Percentiles rank a stretch among this genome's conserved stretches.
phyloP scores from a whole-genome alignment of 92 coral and sea anemone genomes.

The Palythoa grandis region DNA sequence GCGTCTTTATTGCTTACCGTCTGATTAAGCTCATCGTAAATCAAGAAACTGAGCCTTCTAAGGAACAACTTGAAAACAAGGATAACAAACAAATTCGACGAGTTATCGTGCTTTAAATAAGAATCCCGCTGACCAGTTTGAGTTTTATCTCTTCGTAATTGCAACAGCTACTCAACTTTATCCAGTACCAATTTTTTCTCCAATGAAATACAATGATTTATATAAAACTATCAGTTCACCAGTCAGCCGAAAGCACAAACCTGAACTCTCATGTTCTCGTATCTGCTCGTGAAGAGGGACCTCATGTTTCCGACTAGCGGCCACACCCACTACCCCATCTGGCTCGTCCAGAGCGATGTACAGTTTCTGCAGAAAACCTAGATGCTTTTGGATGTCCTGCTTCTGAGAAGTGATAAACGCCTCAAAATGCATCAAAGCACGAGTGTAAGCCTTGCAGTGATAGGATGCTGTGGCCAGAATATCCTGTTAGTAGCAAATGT shows the following conservation, averaged over 20 bases:
- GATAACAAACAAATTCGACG: no score
- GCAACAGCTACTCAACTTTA: no score
- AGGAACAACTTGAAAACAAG: no score
- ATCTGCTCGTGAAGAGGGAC: conserved; percentile 92
- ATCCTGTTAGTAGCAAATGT: conserved; percentile 50
- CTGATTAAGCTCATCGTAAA: no score
- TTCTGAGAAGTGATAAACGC: conserved; percentile 80
- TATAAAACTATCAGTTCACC: no score
- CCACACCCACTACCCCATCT: conserved; percentile 96
- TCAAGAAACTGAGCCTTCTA: no score
- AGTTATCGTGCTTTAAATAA: no score
- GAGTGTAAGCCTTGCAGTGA: conserved; percentile 97
- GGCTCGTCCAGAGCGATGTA: conserved; percentile 95
- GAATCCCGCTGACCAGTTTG: no score
- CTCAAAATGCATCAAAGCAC: conserved; percentile 98
- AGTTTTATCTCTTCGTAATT: no score
- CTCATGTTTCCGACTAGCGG: conserved; percentile 87
- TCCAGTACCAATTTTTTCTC: no score
- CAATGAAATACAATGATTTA: no score
- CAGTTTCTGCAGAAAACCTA: conserved; percentile 87
- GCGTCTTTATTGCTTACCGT: no score
- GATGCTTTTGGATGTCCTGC: conserved; percentile 82
- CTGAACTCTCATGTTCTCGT: conserved; percentile 92
- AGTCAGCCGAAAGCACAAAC: conserved; percentile 42
- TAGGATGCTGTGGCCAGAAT: conserved; percentile 91